Evolutionary conservation across 2,797 vertebrate genomes (phyloP), one percentile per base, ranked within the genome.

Genomic region (Petrocephalus schoutedeni): DNA sequence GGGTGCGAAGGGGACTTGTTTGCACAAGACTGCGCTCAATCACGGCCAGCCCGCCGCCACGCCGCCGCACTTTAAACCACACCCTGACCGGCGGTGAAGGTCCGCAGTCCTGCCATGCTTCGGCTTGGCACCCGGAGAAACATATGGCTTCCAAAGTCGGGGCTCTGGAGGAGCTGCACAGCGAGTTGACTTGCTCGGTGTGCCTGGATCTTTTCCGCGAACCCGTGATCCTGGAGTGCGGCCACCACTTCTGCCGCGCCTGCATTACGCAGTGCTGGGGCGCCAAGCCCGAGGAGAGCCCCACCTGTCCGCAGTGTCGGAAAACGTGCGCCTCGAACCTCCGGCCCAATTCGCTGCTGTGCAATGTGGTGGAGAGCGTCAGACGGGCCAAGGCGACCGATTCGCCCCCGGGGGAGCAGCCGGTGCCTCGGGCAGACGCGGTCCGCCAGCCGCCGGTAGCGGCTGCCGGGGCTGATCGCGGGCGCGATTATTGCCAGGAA

Each of bases 191-290:
- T 58, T 96, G 95, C 28, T 94, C 95, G 23, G 94, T 95, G 89
- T 96, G 95, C 88, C 16, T 95, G 90, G 95, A 95, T 87, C 90
- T 96, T 16, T 95, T 96, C 92, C 90, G 49, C 0, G 94, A 95
- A 0, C 95, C 95, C 0, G 95, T 95, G 41, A 95, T 95, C 87
- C 93, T 96, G 51, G 94, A 95, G 23, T 96, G 95, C 90, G 95
- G 95, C 0, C 95, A 96, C 88, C 95, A 96, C 90, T 96, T 95
- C 56, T 96, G 95, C 89, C 92, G 93, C 82, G 89, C 87, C 71
- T 96, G 95, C 92, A 96, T 96, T 89, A 83, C 93, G 61, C 93
- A 93, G 84, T 95, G 94, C 90, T 95, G 95, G 95, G 94, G 94
- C 1, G 94, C 90, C 88, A 95, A 94, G 36, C 89, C 93, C 12